Base-by-base conservation (phyloP, 2,888 invertebrate genomes). In the Girardia tigrina region DNA sequence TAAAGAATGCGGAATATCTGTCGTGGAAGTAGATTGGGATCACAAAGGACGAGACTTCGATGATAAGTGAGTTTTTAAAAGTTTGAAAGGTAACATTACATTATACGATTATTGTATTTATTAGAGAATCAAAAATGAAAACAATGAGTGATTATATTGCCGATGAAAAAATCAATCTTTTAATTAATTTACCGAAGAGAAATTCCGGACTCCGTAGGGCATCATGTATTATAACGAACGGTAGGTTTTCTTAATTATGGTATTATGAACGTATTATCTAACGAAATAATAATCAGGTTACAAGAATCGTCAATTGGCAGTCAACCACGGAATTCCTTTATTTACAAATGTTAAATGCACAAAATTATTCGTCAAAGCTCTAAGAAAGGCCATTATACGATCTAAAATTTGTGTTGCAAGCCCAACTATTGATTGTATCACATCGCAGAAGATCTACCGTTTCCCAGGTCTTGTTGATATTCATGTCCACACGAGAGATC, bases 291-390 rank as follows among this genome's bases (percentile, higher is more conserved):
- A n/a, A n/a, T n/a, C n/a, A n/a, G n/a, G 95, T 28, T 95, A 95
- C 85, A 88, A 91, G 26, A 97, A 97, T 0, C 88, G 98, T 28
- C 88, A 98, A 78, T 88, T 97, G 80, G 98, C 98, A 0, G 92
- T 98, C 0, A 98, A 98, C 85, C 95, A 94, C 82, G 94, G 94
- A 6, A 92, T 99, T 28, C 97, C 98, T 0, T 87, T 99, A 78
- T 90, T 99, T 16, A 98, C 98, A 0, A 97, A 99, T 84, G 91
- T 98, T 14, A 99, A 99, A 86, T 98, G 97, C 83, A 91, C 94
- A 28, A 98, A 98, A 85, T 87, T 99, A 72, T 87, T 98, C 79
- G 92, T 98, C 26, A 91, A 95, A 88, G 92, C 86, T 1, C 27
- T 76, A 26, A 23, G 42, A 8, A 20, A 29, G n/a, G 26, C 74